A percentile compares a stretch with the other conserved stretches of the same genome.
phyloP scores from a whole-genome alignment of 2,888 invertebrate genomes.

The Scrobipalpa atriplicella region DNA sequence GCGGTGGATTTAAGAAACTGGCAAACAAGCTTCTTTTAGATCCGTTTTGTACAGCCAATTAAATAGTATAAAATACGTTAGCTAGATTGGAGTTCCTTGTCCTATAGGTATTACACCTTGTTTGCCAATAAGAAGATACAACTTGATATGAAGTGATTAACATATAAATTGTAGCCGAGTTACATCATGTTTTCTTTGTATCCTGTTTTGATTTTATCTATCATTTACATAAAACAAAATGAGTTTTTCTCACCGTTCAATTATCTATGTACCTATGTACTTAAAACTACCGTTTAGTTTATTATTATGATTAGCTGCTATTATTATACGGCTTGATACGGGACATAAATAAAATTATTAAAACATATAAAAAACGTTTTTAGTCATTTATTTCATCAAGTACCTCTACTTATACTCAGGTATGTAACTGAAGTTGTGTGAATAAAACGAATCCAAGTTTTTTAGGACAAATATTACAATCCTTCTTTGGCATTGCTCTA shows the following conservation, averaged over 20 bases:
- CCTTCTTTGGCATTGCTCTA: no score
- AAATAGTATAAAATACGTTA: no score
- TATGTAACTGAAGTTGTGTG: no score
- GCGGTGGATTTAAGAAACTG: no score
- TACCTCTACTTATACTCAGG: no score
- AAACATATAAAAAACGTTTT: no score
- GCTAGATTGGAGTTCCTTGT: neutral
- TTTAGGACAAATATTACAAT: no score
- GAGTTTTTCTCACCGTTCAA: constrained; percentile 22
- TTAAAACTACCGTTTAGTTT: constrained; percentile 14
- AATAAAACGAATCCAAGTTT: no score
- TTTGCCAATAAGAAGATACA: constrained; percentile 13
- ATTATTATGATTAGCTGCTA: constrained; percentile 20
- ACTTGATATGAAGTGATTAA: constrained; percentile 26
- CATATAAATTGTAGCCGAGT: constrained; percentile 30
- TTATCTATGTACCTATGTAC: neutral
- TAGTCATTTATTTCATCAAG: no score
- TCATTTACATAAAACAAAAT: constrained; percentile 27
- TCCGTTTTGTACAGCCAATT: no score
- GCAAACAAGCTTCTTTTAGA: no score
- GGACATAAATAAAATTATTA: neutral
- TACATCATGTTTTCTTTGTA: constrained; percentile 34
- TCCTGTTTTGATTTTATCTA: constrained; percentile 32
- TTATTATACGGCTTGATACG: neutral
- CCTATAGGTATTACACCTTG: constrained; percentile 4